Percentiles rank a stretch among this genome's conserved stretches.
Conservation (phyloP, 2,797 vertebrate species). For the Scyliorhinus canicula region DNA sequence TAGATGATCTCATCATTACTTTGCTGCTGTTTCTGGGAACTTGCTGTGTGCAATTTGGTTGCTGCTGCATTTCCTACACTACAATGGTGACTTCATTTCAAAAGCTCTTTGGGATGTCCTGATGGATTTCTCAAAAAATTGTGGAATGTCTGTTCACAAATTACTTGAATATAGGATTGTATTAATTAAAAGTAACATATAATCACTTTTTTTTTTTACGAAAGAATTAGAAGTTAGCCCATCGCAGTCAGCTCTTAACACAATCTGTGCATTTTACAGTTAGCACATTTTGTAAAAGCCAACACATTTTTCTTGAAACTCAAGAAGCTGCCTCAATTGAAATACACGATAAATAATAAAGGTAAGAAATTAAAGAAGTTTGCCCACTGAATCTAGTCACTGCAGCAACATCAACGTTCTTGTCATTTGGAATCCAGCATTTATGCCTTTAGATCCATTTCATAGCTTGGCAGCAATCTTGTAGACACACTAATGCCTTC, state of each 20-base stretch:
- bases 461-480: not conserved
- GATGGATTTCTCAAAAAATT: not conserved
- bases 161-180: not conserved
- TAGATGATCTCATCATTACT: not conserved
- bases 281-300: not conserved
- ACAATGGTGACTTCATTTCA: not conserved
- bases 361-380: not conserved
- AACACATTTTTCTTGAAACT: not conserved
- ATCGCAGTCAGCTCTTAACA: not conserved
- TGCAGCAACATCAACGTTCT: not conserved
- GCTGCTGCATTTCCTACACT: not conserved
- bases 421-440: not conserved
- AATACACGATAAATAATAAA: not conserved
- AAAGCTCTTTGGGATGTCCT: not conserved
- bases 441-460: not conserved
- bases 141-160: not conserved
- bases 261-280: not conserved
- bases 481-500: not conserved
- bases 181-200: not conserved
- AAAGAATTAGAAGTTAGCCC: not conserved
- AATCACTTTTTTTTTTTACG: not conserved
- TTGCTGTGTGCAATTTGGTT: not conserved
- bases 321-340: not conserved
- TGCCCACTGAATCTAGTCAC: not conserved
- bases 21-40: not conserved